Base-by-base conservation (phyloP, 2,888 invertebrate genomes). In the Pandemis corylana region DNA sequence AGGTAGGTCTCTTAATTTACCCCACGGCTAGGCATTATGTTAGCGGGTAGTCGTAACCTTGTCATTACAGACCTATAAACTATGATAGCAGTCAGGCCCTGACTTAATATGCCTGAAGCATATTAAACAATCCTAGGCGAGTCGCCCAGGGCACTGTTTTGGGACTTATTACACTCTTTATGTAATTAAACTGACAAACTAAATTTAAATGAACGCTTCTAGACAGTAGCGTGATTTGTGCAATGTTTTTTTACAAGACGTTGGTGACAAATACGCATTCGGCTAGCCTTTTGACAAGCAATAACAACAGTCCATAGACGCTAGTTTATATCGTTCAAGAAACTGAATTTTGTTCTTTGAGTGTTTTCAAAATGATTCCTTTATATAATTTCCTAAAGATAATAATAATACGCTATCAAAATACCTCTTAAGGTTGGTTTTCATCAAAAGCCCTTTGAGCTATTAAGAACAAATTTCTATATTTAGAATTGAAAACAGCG, bases 61-160 rank as follows among this genome's bases (percentile, higher is more conserved):
- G 66, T 46, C 49, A 66, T 49, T 42, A 64, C 20, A 65, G n/a
- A 49, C 10, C 49, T 59, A 59, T 69, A 73, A 73, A 68, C 73
- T 73, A 73, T 69, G 59, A 69, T 61, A 69, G 59, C 59, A 56
- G 68, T 59, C 42, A 49, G 61, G 49, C 20, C 66, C 42, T 12
- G 61, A 49, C 42, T 12, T 68, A 68, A 67, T 56, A 68, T 10
- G 59, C 59, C n/a, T 44, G 3, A 12, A 59, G 68, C 59, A 68
- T 68, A 68, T 68, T 68, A 28, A 68, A 59, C 59, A 68, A 15
- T 68, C 59, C n/a, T 44, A 44, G 68, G n/a, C 36, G 36, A 20
- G 49, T 66, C 13, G 15, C n/a, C 7, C 5, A 59, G 28, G 28
- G 28, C 3, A 56, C 56, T 56, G 9, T 15, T 12, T 59, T 28